Evolutionary conservation across 2,888 invertebrate species (phyloP), one percentile per base, ranked within the genome.

Genomic region (Cosmia trapezina): DNA sequence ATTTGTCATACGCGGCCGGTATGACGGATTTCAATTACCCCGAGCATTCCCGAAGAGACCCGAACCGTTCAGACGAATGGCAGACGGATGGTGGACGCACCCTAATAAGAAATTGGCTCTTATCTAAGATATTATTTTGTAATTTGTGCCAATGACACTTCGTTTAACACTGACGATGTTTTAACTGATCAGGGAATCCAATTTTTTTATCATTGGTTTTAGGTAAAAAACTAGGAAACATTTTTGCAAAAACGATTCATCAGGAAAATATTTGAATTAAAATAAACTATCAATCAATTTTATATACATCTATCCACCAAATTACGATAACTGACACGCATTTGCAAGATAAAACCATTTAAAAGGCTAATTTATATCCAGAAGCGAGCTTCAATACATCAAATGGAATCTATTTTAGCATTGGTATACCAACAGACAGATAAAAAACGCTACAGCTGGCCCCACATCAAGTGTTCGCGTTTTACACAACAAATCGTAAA

Each of bases 11-110:
- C 80, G 89, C 83, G 73, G 87, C 86, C 85, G 88, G 87, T 88
- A 89, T 91, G 93, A 92, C 92, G 87, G 91, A 92, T 93, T 93
- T 91, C 94, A 93, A 94, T 94, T 93, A 94, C 88, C 83, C 84
- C 69, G 82, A 67, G n/a, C 41, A 4, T 51, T 33, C 37, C 56
- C 79, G 84, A 80, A 43, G 71, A 72, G 85, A 79, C 78, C 60
- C 76, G 75, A 76, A 57, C 62, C 17, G 70, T 33, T 45, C 54
- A 63, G 64, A 17, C 17, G 59, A 73, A 70, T 53, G 64, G 78
- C 60, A 70, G 61, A 5, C 6, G 33, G 8, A 28, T 11, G 22
- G 47, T 49, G 22, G 33, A 49, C 66, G 66, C 73, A 81, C 59
- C 78, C 74, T 67, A 76, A 67, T 62, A 70, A 61, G 68, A 72